Base-by-base conservation (phyloP, 2,113 vertebrate species). In the Osmerus mordax region DNA sequence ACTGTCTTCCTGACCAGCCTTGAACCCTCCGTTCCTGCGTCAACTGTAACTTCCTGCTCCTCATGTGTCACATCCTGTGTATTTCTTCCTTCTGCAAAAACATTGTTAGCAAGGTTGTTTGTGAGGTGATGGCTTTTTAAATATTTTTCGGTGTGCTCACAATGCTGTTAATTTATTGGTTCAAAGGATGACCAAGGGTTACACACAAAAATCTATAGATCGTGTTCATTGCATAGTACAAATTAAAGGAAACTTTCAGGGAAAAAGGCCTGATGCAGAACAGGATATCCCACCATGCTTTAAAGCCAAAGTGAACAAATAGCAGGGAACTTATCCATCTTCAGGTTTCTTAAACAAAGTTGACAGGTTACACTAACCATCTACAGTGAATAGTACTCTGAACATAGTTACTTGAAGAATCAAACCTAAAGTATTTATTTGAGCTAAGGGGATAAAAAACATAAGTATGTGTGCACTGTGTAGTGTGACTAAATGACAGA, bases 1-100 rank as follows among this genome's bases (percentile, higher is more conserved):
- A n/a, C 71, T 73, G 67, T 70, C 81, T 90, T 91, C 91, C 91
- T 89, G 89, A 72, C 62, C 68, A 71, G 56, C 73, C 55, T 14
- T 64, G 75, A 71, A 15, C 77, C 67, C 76, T 77, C 61, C 23
- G 4, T 65, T 68, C 75, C 68, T 87, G 78, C 81, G 73, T 90
- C 87, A 87, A 11, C 41, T 75, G 70, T 69, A 51, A 60, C 76
- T 89, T 89, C 87, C 91, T 84, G 79, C 70, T 70, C 28, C 66
- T 67, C 32, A 18, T 32, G 29, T 62, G 69, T 69, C 67, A 76
- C 77, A 83, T 83, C 84, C 83, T 83, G 80, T 84, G 70, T 78
- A 74, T 74, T 63, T 75, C 66, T 73, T 47, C 41, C 54, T 65
- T 25, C 53, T 51, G 32, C 16, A 23, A 11, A 11, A 15, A 8